These are phyloP conservation scores for Arrhopalites spinosus DNA, from an alignment of 2,888 invertebrate species.

Conservation along the genomic window DNA sequence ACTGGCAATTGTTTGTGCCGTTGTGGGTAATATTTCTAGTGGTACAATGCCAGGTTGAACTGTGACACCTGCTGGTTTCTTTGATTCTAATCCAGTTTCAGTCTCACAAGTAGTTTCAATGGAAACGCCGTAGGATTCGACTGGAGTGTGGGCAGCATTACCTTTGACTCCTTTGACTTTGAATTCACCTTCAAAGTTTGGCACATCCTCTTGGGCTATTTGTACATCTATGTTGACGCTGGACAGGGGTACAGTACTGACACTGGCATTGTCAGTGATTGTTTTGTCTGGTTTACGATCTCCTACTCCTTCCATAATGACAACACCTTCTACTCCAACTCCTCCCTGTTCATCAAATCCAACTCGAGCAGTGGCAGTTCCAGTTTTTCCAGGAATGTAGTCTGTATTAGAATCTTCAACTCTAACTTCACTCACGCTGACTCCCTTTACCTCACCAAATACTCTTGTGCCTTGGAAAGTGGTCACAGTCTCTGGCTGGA, in stretches of 20 bases:
- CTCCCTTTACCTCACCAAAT: constrained; percentile 24
- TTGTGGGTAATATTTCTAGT: neutral
- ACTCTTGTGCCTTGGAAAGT: constrained; percentile 26
- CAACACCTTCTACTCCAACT: constrained; percentile 9
- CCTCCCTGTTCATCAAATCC: constrained; percentile 23
- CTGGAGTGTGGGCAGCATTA: neutral
- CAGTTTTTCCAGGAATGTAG: constrained; percentile 37
- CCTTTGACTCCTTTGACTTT: constrained; percentile 28
- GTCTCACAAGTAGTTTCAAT: neutral
- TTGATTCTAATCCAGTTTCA: neutral
- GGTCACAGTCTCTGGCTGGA: neutral
- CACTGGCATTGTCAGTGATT: constrained; percentile 5
- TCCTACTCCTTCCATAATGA: constrained; percentile 15
- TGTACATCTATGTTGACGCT: constrained; percentile 24
- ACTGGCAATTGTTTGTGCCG: neutral
- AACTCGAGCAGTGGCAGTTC: constrained; percentile 26
- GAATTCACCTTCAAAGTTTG: constrained; percentile 29
- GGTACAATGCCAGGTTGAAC: constrained; percentile 19
- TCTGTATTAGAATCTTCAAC: constrained; percentile 2
- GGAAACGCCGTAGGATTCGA: constrained; percentile 15
- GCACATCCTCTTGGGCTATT: constrained; percentile 19
- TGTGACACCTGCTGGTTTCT: neutral
- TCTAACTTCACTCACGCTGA: constrained; percentile 25
- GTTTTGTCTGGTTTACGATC: constrained; percentile 28
- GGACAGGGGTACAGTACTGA: constrained; percentile 15